Percentiles rank a stretch among this genome's conserved stretches.
These are phyloP conservation scores for Myxocyprinus asiaticus DNA, from an alignment of 2,113 vertebrate genomes.

Conservation along the genomic window DNA sequence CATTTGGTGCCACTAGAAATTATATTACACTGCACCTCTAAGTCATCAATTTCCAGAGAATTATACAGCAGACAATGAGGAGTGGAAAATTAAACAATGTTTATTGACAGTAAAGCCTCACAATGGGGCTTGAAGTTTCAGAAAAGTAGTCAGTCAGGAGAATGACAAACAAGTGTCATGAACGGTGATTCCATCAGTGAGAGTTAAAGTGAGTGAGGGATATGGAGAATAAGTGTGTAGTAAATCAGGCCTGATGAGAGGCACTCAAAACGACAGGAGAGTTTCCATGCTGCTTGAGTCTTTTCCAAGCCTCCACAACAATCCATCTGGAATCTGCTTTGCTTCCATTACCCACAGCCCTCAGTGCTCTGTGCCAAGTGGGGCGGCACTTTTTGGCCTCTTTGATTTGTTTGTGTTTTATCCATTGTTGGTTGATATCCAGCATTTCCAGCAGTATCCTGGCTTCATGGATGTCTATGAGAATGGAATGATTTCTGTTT, in stretches of 20 bases:
- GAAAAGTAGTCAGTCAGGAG: neutral
- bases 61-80: no score
- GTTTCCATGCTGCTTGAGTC: constrained; percentile 17
- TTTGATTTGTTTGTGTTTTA: constrained; percentile 40
- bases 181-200: constrained; percentile 31
- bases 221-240: neutral
- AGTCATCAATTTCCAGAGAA: no score
- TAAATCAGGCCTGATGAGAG: constrained; percentile 28
- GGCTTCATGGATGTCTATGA: neutral
- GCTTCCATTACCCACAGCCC: constrained; percentile 24
- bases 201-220: neutral
- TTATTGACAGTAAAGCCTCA: no score
- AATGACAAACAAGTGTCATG: neutral
- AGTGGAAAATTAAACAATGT: no score
- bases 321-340: constrained; percentile 2
- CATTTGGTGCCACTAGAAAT: no score
- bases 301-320: constrained; percentile 6
- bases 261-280: neutral
- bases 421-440: neutral
- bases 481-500: constrained; percentile 7
- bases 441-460: neutral
- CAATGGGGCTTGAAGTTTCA: neutral
- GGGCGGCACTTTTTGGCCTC: constrained; percentile 2
- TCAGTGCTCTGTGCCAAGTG: neutral
- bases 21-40: no score